Percentiles rank a stretch among this genome's conserved stretches.
phyloP scores from a whole-genome alignment of 2,888 invertebrate genomes.

The Corbicula japonica region DNA sequence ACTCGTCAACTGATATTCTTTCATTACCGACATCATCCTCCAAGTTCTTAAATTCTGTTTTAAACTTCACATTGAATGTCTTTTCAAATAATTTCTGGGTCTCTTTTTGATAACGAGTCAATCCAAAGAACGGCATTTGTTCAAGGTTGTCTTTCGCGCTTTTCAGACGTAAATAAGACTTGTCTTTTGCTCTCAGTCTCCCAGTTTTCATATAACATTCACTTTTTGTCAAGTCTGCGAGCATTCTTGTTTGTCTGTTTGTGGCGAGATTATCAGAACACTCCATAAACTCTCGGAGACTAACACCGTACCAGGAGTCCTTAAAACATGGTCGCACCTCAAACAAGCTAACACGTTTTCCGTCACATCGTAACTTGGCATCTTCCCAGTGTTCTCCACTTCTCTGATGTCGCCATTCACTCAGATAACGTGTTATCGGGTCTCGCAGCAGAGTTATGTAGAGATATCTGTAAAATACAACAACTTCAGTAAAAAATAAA shows the following conservation, averaged over 20 bases:
- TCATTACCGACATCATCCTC: constrained; percentile 44
- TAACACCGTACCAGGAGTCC: constrained; percentile 55
- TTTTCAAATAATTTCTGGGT: constrained; percentile 58
- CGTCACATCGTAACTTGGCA: constrained; percentile 47
- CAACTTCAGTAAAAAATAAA: not conserved
- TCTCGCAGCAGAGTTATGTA: constrained; percentile 58
- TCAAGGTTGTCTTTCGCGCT: constrained; percentile 53
- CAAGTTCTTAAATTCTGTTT: constrained; percentile 28
- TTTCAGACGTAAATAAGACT: constrained; percentile 27
- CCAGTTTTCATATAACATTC: constrained; percentile 52
- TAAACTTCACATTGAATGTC: constrained; percentile 58
- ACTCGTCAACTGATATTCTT: constrained; percentile 50
- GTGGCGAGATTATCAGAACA: constrained; percentile 62
- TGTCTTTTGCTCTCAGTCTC: not conserved
- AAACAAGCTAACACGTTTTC: constrained; percentile 44
- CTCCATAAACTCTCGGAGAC: constrained; percentile 57
- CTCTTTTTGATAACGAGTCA: constrained; percentile 51
- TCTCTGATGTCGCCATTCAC: constrained; percentile 58
- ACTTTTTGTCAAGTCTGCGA: constrained; percentile 58
- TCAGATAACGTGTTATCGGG: constrained; percentile 54
- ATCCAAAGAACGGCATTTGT: constrained; percentile 56
- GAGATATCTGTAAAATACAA: constrained; percentile 22
- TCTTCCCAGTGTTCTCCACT: constrained; percentile 63
- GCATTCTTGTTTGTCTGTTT: constrained; percentile 64
- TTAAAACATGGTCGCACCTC: constrained; percentile 62